phyloP scores from a whole-genome alignment of 1,140 invertebrate genomes.

The Euura lappo region DNA sequence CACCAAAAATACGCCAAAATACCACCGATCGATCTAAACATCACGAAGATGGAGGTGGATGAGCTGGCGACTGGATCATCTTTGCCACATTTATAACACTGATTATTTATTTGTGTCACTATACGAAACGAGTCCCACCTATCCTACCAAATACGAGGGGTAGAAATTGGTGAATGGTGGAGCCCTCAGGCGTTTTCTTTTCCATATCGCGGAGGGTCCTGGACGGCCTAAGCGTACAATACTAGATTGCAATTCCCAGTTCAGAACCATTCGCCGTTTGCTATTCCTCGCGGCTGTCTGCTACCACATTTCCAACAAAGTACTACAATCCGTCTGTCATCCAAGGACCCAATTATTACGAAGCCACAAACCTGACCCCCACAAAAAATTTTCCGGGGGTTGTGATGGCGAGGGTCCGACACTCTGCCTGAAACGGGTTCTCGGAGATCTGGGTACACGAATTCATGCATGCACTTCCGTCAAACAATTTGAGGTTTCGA shows the following conservation, averaged over 20 bases:
- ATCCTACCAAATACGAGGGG: too few species aligned
- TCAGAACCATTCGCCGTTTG: not conserved
- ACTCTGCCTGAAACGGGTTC: not conserved
- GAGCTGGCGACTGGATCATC: slow-evolving; percentile 1
- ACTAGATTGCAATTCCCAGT: not conserved
- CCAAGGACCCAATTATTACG: not conserved
- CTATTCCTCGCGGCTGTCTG: not conserved
- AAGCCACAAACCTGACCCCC: slow-evolving; percentile 13
- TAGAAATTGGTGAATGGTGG: too few species aligned
- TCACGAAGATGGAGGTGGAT: not conserved
- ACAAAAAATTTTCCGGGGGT: slow-evolving; percentile 28
- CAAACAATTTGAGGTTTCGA: slow-evolving; percentile 24
- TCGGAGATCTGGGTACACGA: slow-evolving; percentile 13
- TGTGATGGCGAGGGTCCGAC: not conserved
- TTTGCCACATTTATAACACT: not conserved
- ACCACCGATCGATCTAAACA: not conserved
- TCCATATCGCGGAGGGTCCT: not conserved
- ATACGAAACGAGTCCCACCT: not conserved
- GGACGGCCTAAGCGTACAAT: not conserved
- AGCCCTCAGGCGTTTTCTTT: not conserved
- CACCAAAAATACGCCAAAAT: not conserved
- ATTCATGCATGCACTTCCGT: slow-evolving; percentile 30
- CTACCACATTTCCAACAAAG: not conserved
- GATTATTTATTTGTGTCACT: not conserved
- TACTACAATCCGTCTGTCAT: not conserved